Conservation (phyloP, 2,888 invertebrate genomes). For the Laspeyria flexula region DNA sequence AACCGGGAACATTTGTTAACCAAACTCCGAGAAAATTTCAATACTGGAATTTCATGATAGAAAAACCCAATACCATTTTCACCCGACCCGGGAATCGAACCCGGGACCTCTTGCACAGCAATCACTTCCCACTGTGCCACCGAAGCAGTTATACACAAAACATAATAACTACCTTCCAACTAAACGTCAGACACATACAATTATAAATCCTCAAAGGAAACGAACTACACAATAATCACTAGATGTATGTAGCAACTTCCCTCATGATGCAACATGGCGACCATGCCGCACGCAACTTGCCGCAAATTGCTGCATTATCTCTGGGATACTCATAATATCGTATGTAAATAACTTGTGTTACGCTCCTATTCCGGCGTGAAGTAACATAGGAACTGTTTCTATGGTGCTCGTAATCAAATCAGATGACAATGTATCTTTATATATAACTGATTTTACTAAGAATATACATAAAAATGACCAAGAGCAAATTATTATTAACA, state of each 20-base stretch:
- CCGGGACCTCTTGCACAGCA: no score
- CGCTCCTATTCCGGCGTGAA: constrained; percentile 12
- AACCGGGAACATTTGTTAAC: no score
- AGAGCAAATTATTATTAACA: no score
- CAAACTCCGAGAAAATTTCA: no score
- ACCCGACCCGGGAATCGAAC: no score
- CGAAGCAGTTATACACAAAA: no score
- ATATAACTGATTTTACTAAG: no score
- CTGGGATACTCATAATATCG: constrained; percentile 3
- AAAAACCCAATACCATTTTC: no score
- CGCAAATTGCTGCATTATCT: constrained; percentile 8
- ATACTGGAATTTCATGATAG: no score
- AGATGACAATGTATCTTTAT: not conserved
- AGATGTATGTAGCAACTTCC: constrained; percentile 26
- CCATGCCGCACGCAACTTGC: constrained; percentile 2
- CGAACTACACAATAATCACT: constrained; percentile 20
- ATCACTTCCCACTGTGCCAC: no score
- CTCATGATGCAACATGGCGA: constrained; percentile 12
- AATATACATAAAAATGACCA: no score
- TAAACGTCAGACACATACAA: not conserved
- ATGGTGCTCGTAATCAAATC: not conserved
- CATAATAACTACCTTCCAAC: no score
- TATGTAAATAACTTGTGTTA: constrained; percentile 12
- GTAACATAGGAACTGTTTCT: not conserved
- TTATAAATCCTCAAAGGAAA: constrained; percentile 4